These are phyloP conservation scores for Mallotus villosus DNA, from an alignment of 2,797 vertebrate genomes.

Conservation along the genomic window DNA sequence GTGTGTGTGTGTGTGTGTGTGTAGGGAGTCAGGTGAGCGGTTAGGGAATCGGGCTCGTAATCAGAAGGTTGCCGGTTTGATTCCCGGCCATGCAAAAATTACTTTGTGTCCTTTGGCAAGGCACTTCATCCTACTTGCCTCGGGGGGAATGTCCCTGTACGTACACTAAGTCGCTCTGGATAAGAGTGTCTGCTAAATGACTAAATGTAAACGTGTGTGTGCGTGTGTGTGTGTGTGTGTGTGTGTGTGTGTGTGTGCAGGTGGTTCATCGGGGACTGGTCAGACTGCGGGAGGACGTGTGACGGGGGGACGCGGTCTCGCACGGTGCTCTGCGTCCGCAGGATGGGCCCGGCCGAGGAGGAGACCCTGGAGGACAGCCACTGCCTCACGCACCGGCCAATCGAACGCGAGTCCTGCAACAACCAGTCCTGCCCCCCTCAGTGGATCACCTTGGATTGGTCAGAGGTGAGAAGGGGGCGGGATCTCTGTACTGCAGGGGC, in stretches of 20 bases:
- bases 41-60: too few species aligned
- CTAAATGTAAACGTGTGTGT: not conserved
- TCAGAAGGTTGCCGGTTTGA: too few species aligned
- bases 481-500: too few species aligned
- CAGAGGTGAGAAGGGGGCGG: conserved; percentile 84
- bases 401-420: conserved; percentile 94
- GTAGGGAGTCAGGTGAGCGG: conserved; percentile 62
- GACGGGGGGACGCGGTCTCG: conserved; percentile 88
- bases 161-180: too few species aligned
- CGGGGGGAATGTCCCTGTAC: too few species aligned
- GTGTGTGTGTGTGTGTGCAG: conserved; percentile 62
- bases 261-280: conserved; percentile 98
- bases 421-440: conserved; percentile 97
- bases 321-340: conserved; percentile 91
- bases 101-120: too few species aligned
- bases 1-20: conserved; percentile 14
- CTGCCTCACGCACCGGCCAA: conserved; percentile 91
- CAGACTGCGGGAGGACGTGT: conserved; percentile 94
- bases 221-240: not conserved
- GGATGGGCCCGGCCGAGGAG: conserved; percentile 89
- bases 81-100: too few species aligned
- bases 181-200: not conserved
- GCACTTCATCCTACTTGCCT: too few species aligned
- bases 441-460: conserved; percentile 97
- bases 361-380: conserved; percentile 89